Percentiles rank a stretch among this genome's conserved stretches.
phyloP scores from a whole-genome alignment of 1,140 invertebrate genomes.

The Pseudomyrmex dendroicus region DNA sequence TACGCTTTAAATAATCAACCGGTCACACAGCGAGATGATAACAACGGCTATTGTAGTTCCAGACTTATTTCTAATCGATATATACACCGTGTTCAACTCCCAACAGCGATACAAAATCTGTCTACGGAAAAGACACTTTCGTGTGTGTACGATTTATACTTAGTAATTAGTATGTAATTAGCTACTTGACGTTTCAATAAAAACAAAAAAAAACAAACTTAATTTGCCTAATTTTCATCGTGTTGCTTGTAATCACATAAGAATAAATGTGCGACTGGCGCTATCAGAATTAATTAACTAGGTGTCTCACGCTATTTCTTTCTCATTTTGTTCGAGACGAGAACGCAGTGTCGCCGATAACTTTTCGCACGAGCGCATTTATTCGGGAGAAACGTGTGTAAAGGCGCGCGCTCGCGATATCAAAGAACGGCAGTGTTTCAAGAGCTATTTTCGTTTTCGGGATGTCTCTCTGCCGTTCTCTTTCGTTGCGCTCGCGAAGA shows the following conservation, averaged over 20 bases:
- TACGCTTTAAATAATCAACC: constrained; percentile 46
- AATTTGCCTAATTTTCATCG: no score
- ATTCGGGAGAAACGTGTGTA: constrained; percentile 65
- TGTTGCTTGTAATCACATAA: no score
- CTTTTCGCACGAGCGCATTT: constrained; percentile 65
- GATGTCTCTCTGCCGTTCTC: constrained; percentile 46
- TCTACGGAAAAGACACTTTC: background rate
- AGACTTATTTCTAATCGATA: background rate
- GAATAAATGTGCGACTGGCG: background rate
- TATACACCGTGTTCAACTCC: background rate
- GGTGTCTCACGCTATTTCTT: constrained; percentile 11
- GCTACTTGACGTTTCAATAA: no score
- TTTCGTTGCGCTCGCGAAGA: constrained; percentile 24
- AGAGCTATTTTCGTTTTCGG: constrained; percentile 77
- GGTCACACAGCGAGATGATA: background rate
- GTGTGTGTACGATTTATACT: background rate
- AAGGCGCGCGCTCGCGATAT: constrained; percentile 39
- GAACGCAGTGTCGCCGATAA: background rate
- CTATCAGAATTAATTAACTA: constrained; percentile 55
- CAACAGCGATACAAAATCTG: background rate
- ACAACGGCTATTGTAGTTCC: background rate
- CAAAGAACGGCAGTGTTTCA: constrained; percentile 78
- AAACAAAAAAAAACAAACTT: background rate
- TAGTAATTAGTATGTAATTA: background rate
- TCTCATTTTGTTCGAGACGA: constrained; percentile 31